These are phyloP conservation scores for Sphaerodactylus townsendi DNA, from an alignment of 2,113 vertebrate genomes.

Conservation along the genomic window DNA sequence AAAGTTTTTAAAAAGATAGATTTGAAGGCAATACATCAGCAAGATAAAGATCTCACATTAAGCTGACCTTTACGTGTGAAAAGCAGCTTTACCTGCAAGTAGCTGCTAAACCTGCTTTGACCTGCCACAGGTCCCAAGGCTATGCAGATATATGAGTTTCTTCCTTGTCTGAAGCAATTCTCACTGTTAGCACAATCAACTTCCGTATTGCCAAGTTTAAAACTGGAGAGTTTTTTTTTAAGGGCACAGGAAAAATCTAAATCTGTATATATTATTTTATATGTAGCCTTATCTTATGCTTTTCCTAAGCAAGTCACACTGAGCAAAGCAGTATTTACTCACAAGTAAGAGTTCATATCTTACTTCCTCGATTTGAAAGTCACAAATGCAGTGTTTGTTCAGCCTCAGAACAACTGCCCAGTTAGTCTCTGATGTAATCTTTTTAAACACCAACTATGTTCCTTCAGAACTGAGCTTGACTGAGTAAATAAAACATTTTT, in stretches of 20 bases:
- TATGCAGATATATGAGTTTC: constrained; percentile 36
- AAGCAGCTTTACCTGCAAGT: constrained; percentile 60
- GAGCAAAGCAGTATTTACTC: background rate
- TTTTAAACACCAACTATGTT: background rate
- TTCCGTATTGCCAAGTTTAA: constrained; percentile 24
- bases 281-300: background rate
- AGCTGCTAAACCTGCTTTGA: constrained; percentile 54
- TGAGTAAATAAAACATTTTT: background rate
- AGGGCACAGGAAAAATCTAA: background rate
- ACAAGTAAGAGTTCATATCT: background rate
- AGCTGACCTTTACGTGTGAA: constrained; percentile 59
- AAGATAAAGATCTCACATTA: constrained; percentile 60
- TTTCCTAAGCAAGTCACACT: background rate
- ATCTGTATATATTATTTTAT: background rate
- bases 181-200: constrained; percentile 25
- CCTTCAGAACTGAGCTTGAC: background rate
- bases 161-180: constrained; percentile 47
- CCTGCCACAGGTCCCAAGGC: constrained; percentile 52
- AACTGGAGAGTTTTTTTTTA: background rate
- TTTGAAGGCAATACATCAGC: constrained; percentile 53
- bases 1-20: constrained; percentile 36
- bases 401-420: background rate
- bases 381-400: background rate
- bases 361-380: background rate
- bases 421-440: background rate